phyloP scores from a whole-genome alignment of 2,888 invertebrate species.

The Byasa hedistus region DNA sequence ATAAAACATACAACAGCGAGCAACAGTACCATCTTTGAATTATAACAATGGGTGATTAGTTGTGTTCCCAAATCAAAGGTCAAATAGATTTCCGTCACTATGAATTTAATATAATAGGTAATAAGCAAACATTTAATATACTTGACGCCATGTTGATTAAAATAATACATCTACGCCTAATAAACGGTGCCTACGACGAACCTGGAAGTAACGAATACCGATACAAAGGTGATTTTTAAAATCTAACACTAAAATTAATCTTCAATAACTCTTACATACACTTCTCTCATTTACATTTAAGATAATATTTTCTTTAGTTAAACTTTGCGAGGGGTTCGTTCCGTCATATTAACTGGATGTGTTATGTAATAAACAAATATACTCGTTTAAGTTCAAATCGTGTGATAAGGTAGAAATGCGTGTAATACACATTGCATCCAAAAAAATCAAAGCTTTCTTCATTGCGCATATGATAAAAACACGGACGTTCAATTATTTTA shows the following conservation, averaged over 20 bases:
- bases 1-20: conserved; percentile 28
- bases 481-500: conserved; percentile 21
- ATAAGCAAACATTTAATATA: conserved; percentile 29
- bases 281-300: conserved; percentile 2
- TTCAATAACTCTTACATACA: conserved; percentile 30
- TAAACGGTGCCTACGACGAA: neutral
- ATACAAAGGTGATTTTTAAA: conserved; percentile 5
- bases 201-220: conserved; percentile 15
- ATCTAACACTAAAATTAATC: conserved; percentile 29
- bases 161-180: conserved; percentile 16
- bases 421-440: neutral
- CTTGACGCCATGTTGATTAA: conserved; percentile 21
- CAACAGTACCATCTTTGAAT: conserved; percentile 39
- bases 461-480: neutral
- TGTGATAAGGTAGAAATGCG: neutral
- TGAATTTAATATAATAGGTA: conserved; percentile 38
- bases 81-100: conserved; percentile 40
- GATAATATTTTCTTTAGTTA: neutral
- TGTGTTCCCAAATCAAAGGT: conserved; percentile 42
- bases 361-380: neutral
- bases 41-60: conserved; percentile 45
- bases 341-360: neutral
- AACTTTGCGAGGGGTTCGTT: neutral
- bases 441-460: neutral
- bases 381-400: neutral